Conservation (phyloP, 2,113 vertebrate species). For the Furnarius figulus region DNA sequence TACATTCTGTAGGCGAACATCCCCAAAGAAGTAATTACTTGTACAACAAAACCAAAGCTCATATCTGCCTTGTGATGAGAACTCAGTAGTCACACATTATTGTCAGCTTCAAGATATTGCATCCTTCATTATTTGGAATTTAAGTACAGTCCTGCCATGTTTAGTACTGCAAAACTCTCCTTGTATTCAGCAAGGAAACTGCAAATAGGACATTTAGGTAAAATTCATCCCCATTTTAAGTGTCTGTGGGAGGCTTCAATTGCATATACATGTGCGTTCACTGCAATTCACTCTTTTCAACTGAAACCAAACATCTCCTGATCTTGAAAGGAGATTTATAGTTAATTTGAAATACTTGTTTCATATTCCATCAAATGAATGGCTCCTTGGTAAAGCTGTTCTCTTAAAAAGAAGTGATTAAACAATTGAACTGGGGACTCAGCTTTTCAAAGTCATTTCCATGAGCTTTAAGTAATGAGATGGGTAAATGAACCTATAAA, state of each 20-base stretch:
- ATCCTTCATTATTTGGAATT: background rate
- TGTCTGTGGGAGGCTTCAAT: background rate
- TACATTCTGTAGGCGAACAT: background rate
- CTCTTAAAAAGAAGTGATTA: background rate
- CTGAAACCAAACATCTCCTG: background rate
- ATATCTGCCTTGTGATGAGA: background rate
- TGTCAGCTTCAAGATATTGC: background rate
- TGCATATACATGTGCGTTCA: background rate
- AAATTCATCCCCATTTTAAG: background rate
- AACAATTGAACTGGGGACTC: background rate
- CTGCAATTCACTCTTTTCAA: background rate
- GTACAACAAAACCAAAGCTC: background rate
- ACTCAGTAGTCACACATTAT: background rate
- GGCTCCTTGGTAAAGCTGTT: background rate
- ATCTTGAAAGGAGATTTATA: background rate
- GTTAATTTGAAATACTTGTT: background rate
- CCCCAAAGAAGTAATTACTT: background rate
- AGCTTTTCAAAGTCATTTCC: background rate
- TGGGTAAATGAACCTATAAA: background rate
- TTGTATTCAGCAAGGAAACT: background rate
- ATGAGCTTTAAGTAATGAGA: background rate
- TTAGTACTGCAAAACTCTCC: background rate
- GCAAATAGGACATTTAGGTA: background rate
- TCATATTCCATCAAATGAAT: background rate
- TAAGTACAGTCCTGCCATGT: background rate